These are phyloP conservation scores for Drosophila parabipectinata DNA, from an alignment of 1,140 invertebrate genomes.

Conservation along the genomic window DNA sequence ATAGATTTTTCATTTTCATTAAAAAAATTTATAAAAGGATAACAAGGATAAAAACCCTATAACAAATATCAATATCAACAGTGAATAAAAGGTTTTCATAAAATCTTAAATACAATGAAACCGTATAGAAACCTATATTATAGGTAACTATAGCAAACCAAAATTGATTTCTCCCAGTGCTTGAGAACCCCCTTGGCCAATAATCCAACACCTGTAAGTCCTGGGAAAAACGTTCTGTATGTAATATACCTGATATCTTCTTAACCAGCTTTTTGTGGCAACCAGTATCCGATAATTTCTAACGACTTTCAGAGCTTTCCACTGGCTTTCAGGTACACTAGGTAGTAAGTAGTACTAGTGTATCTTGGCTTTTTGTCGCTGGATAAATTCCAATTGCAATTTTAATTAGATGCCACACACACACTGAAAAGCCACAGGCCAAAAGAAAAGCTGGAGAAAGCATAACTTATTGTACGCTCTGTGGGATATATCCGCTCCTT, in stretches of 20 bases:
- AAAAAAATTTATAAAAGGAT: no score
- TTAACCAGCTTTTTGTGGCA: slow-evolving; percentile 6
- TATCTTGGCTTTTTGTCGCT: slow-evolving; percentile 45
- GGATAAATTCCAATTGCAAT: slow-evolving; percentile 60
- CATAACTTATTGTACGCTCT: slow-evolving; percentile 43
- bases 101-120: no score
- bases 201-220: not conserved
- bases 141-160: no score
- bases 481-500: not conserved
- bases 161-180: no score
- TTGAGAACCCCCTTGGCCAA: not conserved
- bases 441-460: slow-evolving; percentile 9
- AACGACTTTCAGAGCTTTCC: slow-evolving; percentile 11
- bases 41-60: no score
- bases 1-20: no score
- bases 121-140: no score
- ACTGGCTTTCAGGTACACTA: slow-evolving; percentile 34
- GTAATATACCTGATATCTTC: not conserved
- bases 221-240: not conserved
- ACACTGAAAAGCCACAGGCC: slow-evolving; percentile 3
- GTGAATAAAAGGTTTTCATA: no score
- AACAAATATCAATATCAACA: no score
- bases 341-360: not conserved
- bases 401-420: slow-evolving; percentile 67
- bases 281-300: slow-evolving; percentile 23